A percentile compares a stretch with the other conserved stretches of the same genome.
phyloP scores from a whole-genome alignment of 2,113 vertebrate species.

The Redunca redunca region DNA sequence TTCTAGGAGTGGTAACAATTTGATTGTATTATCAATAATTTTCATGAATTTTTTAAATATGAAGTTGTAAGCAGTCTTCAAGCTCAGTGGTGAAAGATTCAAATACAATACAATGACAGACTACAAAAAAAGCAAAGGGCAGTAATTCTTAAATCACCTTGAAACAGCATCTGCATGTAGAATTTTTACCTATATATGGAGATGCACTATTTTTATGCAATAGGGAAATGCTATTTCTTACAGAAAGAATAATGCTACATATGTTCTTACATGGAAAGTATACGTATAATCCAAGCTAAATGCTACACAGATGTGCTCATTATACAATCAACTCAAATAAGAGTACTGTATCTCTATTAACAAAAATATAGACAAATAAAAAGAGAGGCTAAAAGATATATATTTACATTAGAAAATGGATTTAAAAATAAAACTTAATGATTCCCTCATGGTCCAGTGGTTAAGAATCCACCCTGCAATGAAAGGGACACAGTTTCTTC shows the following conservation, averaged over 20 bases:
- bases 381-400: background rate
- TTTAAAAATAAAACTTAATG: constrained; percentile 31
- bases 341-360: background rate
- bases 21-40: background rate
- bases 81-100: background rate
- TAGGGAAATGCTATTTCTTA: background rate
- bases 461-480: background rate
- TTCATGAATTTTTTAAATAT: background rate
- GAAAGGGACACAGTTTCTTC: background rate
- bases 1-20: background rate
- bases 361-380: constrained; percentile 34
- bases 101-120: background rate
- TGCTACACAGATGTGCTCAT: background rate
- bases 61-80: background rate
- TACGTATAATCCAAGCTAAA: background rate
- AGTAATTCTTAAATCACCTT: background rate
- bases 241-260: background rate
- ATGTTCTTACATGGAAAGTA: background rate
- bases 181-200: background rate
- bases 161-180: background rate
- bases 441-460: background rate
- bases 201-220: background rate
- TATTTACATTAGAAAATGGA: constrained; percentile 16
- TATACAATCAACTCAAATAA: background rate
- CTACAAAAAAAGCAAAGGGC: background rate